These are phyloP conservation scores for Syndactyla subalaris DNA, from an alignment of 2,797 vertebrate genomes.

Conservation along the genomic window DNA sequence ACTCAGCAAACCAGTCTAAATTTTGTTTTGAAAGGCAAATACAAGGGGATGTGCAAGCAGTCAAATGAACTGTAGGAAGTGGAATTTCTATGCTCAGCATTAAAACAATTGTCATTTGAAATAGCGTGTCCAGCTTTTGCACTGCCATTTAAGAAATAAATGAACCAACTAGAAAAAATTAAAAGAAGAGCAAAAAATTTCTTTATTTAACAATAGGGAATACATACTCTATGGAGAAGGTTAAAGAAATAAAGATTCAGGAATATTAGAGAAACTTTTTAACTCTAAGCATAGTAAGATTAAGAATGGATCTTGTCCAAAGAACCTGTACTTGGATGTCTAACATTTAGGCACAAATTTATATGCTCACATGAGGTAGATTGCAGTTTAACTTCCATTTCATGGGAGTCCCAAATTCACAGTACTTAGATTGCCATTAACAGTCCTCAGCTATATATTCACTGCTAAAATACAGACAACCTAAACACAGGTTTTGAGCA, in stretches of 20 bases:
- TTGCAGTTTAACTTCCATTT: neutral
- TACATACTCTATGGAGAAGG: neutral
- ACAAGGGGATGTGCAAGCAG: neutral
- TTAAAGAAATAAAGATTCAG: neutral
- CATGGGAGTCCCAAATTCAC: neutral
- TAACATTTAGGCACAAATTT: neutral
- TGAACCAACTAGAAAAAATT: neutral
- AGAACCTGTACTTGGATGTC: neutral
- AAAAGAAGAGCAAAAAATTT: neutral
- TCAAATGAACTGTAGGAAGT: neutral
- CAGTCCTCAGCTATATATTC: neutral
- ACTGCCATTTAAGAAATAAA: neutral
- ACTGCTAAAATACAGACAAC: neutral
- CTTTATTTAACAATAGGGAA: neutral
- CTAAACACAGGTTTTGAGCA: neutral
- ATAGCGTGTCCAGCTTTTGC: neutral
- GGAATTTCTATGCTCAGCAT: neutral
- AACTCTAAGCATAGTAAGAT: neutral
- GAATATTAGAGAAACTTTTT: neutral
- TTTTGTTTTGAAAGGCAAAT: neutral
- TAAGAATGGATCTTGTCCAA: neutral
- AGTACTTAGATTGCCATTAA: neutral
- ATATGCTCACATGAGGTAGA: neutral
- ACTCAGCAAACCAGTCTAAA: neutral
- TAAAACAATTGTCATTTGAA: neutral